Percentiles rank a stretch among this genome's conserved stretches.
Conservation (phyloP, 53 echinoderm and acorn worm species). For the Glandiceps talaboti region DNA sequence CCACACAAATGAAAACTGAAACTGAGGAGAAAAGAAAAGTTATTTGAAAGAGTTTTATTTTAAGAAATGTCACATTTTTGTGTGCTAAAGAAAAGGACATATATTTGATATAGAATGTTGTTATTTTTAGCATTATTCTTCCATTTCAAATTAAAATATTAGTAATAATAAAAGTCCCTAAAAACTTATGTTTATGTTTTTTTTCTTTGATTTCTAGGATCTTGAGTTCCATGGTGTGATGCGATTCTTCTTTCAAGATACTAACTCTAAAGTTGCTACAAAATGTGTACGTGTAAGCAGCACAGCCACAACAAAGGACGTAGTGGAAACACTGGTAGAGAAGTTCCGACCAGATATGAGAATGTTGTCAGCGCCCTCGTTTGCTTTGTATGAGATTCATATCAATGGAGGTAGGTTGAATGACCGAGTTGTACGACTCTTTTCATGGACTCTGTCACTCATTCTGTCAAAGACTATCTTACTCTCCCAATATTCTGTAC, state of each 20-base stretch:
- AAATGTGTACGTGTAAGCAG: constrained; percentile 89
- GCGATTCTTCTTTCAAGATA: constrained; percentile 97
- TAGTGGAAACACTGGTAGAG: constrained; percentile 65
- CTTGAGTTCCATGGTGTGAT: constrained; percentile 92
- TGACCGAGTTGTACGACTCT: not conserved
- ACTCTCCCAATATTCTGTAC: too few species aligned
- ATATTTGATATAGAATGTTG: too few species aligned
- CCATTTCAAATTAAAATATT: too few species aligned
- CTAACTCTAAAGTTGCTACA: constrained; percentile 53
- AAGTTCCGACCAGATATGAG: constrained; percentile 95
- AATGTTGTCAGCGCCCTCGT: constrained; percentile 81
- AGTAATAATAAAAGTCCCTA: too few species aligned
- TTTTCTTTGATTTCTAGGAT: constrained; percentile 22
- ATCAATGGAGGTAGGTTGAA: constrained; percentile 49
- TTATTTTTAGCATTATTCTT: too few species aligned
- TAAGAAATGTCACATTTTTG: too few species aligned
- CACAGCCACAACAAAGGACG: constrained; percentile 70
- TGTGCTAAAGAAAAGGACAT: too few species aligned
- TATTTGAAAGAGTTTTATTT: too few species aligned
- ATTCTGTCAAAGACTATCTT: too few species aligned
- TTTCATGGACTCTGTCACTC: too few species aligned
- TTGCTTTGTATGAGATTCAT: constrained; percentile 67
- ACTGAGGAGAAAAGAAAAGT: too few species aligned
- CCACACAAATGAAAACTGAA: too few species aligned
- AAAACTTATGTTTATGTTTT: not conserved